Evolutionary conservation across 2,797 vertebrate species (phyloP), one percentile per base, ranked within the genome.

Genomic region (Urosaurus nigricauda): DNA sequence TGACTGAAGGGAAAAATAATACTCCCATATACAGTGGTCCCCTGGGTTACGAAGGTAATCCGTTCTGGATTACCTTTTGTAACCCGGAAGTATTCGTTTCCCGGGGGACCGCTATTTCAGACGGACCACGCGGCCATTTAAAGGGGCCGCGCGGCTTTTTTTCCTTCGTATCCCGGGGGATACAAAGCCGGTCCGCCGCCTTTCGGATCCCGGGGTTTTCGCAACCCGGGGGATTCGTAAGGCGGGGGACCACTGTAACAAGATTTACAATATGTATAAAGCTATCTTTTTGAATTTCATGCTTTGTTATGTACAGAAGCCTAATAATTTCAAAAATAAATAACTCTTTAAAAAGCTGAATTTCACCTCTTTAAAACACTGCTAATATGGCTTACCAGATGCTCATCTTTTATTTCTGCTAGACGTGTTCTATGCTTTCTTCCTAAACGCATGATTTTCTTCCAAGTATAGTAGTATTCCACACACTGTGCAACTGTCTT

Each of bases 401-500:
- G 96, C 51, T 97, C 97, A 0, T 97, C 96, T 75, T 96, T 95
- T 85, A 95, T 94, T n/a, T 97, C 97, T 1, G 96, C 93, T 47
- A 97, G 96, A 14, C 97, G 97, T 11, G 96, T 97, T 87, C 97
- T 95, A 88, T 97, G 97, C 79, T 97, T 97, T 90, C 96, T 96
- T 73, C 97, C 97, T 89, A 98, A 89, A 63, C 96, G 97, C 93
- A 97, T 94, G 35, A 97, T 97, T 90, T 98, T 98, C 93, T 98
- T 98, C 97, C 98, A 98, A 0, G 97, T 98, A 70, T 98, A 98
- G 94, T 98, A 98, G 94, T 98, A 98, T 94, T 98, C 98, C 84
- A 98, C 98, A 60, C 98, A 98, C 79, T 98, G 97, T 75, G 98
- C 96, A 89, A 98, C 93, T 0, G 98, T 98, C 96, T 98, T 98